A percentile compares a stretch with the other conserved stretches of the same genome.
phyloP scores from a whole-genome alignment of 2,113 vertebrate species.

The Chaetodon trifascialis region DNA sequence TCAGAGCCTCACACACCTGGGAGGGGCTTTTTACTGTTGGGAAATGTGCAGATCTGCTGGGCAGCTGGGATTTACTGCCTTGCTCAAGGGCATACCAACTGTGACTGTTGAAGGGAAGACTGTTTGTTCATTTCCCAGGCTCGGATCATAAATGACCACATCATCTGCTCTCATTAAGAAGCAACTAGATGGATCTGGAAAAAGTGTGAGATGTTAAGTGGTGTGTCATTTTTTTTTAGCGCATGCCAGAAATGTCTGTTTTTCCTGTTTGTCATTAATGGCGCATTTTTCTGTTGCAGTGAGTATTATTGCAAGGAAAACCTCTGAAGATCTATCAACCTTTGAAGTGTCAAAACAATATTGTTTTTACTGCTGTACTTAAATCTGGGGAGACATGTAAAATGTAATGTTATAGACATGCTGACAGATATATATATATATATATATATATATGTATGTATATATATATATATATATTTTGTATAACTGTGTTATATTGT shows the following conservation, averaged over 20 bases:
- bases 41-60: constrained; percentile 69
- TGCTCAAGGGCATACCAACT: constrained; percentile 77
- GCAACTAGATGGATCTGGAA: constrained; percentile 35
- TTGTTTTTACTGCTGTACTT: neutral
- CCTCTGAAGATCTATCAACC: neutral
- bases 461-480: too few species aligned
- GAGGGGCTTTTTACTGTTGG: constrained; percentile 69
- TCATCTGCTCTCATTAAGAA: constrained; percentile 66
- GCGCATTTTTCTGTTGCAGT: neutral
- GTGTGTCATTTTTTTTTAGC: constrained; percentile 26
- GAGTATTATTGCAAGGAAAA: neutral
- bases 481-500: too few species aligned
- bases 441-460: too few species aligned
- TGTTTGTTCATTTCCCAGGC: constrained; percentile 63
- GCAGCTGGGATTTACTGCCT: constrained; percentile 80
- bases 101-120: constrained; percentile 53
- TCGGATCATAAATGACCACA: constrained; percentile 65
- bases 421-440: constrained; percentile 20
- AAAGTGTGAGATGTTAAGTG: constrained; percentile 53
- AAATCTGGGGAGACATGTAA: constrained; percentile 28
- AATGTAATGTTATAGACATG: constrained; percentile 3
- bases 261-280: neutral
- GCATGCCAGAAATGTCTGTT: constrained; percentile 6
- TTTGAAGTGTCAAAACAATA: constrained; percentile 25
- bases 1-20: constrained; percentile 39